Conservation (phyloP, 2,113 vertebrate species). For the Pimephales promelas region DNA sequence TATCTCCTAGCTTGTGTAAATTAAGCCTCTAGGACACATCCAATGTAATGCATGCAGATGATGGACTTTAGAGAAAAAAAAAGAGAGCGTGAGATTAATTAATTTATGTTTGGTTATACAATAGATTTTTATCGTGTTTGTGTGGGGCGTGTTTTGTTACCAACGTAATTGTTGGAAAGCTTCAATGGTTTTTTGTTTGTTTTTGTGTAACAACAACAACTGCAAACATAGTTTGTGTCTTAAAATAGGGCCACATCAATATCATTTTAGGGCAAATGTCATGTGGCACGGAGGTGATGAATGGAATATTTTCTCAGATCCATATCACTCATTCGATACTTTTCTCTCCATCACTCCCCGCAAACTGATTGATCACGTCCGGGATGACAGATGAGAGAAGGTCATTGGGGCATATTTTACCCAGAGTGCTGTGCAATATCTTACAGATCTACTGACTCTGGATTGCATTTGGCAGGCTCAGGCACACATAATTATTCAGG, state of each 20-base stretch:
- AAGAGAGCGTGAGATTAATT: not conserved
- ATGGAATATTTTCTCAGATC: conserved; percentile 45
- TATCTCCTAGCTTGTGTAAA: not conserved
- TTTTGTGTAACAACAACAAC: not conserved
- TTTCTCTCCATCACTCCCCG: conserved; percentile 14
- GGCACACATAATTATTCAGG: conserved; percentile 42
- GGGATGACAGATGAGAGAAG: conserved; percentile 28
- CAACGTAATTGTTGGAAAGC: not conserved
- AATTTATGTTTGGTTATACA: not conserved
- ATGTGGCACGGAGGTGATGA: conserved; percentile 31
- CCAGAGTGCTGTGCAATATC: not conserved
- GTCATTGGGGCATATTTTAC: conserved; percentile 11
- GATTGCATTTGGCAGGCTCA: not conserved
- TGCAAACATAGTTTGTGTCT: conserved; percentile 9
- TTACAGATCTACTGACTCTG: not conserved
- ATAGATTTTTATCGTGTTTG: not conserved
- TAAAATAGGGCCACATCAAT: conserved; percentile 38
- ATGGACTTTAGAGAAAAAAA: not conserved
- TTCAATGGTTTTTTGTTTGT: conserved; percentile 1
- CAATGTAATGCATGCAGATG: not conserved
- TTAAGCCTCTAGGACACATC: conserved; percentile 11
- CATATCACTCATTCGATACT: conserved; percentile 38
- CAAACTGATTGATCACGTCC: conserved; percentile 24
- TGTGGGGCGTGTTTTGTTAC: not conserved
- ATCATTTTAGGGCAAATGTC: conserved; percentile 42